Percentiles rank a stretch among this genome's conserved stretches.
Conservation (phyloP, 2,113 vertebrate species). For the Pithys albifrons region DNA sequence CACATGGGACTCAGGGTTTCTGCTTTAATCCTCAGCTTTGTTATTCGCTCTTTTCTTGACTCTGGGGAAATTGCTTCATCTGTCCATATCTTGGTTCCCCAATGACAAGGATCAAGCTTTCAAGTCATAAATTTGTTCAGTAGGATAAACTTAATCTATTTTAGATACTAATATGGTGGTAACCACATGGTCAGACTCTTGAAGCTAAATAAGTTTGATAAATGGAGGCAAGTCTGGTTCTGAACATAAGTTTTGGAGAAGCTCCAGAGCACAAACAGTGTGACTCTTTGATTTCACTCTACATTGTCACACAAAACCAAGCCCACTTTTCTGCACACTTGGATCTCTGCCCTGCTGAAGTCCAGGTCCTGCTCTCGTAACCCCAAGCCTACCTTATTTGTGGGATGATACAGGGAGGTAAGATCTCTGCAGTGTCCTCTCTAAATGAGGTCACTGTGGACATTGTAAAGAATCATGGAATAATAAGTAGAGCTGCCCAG, state of each 20-base stretch:
- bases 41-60: neutral
- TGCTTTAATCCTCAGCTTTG: slow-evolving; percentile 1
- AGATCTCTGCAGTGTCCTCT: neutral
- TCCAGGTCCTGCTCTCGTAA: neutral
- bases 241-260: slow-evolving; percentile 25
- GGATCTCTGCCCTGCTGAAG: neutral
- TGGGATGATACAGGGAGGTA: neutral
- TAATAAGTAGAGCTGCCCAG: neutral
- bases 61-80: slow-evolving; percentile 24
- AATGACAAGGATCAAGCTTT: slow-evolving; percentile 31
- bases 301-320: neutral
- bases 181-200: slow-evolving; percentile 15
- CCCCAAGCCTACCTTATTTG: neutral
- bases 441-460: neutral
- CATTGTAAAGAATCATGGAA: neutral
- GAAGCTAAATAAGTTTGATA: slow-evolving; percentile 19
- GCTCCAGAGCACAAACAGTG: neutral
- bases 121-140: slow-evolving; percentile 49
- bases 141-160: slow-evolving; percentile 39
- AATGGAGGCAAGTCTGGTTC: neutral
- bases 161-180: slow-evolving; percentile 14
- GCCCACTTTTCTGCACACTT: neutral
- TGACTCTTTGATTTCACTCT: slow-evolving; percentile 1
- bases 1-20: neutral
- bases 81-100: neutral